A percentile compares a stretch with the other conserved stretches of the same genome.
phyloP scores from a whole-genome alignment of 2,797 vertebrate species.

The Mus spretus region DNA sequence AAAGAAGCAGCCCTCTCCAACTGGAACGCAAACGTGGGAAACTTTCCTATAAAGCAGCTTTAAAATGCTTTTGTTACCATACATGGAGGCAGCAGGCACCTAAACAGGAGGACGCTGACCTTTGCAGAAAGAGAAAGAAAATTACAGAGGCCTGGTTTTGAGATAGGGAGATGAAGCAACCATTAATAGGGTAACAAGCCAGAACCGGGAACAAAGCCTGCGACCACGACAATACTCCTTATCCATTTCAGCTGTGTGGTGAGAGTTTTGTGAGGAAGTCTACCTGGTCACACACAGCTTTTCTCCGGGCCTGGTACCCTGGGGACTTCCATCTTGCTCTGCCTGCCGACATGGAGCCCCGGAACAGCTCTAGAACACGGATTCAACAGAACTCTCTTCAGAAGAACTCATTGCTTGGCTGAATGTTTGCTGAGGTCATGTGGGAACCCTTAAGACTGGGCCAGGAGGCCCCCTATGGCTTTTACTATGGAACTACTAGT shows the following conservation, averaged over 20 bases:
- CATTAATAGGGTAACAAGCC: constrained; percentile 16
- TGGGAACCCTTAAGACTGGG: constrained; percentile 36
- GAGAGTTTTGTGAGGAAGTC: background rate
- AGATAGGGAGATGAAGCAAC: background rate
- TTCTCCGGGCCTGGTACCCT: background rate
- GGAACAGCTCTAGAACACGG: background rate
- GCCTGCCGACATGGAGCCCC: background rate
- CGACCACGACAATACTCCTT: constrained; percentile 35
- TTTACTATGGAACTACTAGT: constrained; percentile 27
- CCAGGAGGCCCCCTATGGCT: background rate
- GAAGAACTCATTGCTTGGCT: background rate
- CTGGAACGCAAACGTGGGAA: background rate
- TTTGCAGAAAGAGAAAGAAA: constrained; percentile 63
- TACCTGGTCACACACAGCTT: background rate
- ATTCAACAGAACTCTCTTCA: background rate
- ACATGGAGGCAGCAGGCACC: background rate
- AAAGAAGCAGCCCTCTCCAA: background rate
- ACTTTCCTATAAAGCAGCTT: constrained; percentile 29
- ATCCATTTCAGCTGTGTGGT: background rate
- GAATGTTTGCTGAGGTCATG: background rate
- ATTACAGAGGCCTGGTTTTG: constrained; percentile 45
- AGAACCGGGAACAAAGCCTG: constrained; percentile 11
- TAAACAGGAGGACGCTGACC: constrained; percentile 46
- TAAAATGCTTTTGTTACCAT: constrained; percentile 30
- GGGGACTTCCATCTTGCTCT: background rate